These are phyloP conservation scores for Stichodactyla helianthus DNA, from an alignment of 64 coral and sea anemone species.

Conservation along the genomic window DNA sequence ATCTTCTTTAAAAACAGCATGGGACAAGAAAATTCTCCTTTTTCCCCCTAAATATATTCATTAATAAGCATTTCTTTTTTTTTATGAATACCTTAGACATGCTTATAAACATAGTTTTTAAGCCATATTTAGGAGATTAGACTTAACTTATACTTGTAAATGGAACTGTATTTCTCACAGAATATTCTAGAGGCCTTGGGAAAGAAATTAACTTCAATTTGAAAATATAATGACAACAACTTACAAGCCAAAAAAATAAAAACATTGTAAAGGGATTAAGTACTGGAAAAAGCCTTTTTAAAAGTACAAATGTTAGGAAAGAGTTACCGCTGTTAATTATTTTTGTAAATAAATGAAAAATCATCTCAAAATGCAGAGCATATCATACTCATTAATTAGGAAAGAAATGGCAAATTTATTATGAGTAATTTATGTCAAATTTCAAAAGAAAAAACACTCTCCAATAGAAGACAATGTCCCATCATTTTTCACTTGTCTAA, in stretches of 20 bases:
- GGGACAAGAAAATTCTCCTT: not conserved
- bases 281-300: not conserved
- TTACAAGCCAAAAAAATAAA: not conserved
- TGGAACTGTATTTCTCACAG: not conserved
- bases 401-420: not conserved
- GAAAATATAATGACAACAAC: not conserved
- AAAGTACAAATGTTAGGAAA: not conserved
- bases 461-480: not conserved
- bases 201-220: not conserved
- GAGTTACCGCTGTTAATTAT: not conserved
- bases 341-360: not conserved
- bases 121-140: not conserved
- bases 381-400: not conserved
- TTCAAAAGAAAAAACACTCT: not conserved
- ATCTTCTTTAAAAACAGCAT: not conserved
- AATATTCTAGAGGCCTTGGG: not conserved
- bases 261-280: not conserved
- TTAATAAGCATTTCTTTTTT: not conserved
- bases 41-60: not conserved
- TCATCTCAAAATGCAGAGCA: not conserved
- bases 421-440: conserved; percentile 18
- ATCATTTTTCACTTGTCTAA: not conserved
- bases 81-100: not conserved
- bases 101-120: not conserved
- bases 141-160: not conserved